phyloP scores from a whole-genome alignment of 2,797 vertebrate genomes.

The Choloepus didactylus region DNA sequence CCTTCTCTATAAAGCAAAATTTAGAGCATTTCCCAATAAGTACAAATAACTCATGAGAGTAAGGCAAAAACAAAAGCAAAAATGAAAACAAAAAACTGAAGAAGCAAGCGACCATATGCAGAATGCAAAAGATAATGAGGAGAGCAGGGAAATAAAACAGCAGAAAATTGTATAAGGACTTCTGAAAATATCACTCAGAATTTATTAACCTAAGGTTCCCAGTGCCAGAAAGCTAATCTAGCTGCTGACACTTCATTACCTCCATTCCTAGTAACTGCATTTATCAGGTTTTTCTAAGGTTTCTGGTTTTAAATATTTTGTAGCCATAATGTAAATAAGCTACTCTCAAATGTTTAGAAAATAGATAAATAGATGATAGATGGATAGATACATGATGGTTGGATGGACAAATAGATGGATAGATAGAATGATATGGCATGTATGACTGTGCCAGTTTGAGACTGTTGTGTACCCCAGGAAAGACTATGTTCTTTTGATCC shows the following conservation, averaged over 20 bases:
- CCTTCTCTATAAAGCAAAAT: constrained; percentile 63
- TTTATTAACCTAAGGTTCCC: constrained; percentile 18
- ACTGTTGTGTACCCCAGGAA: too few relatives aligned
- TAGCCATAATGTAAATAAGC: not conserved
- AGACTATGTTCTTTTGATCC: too few relatives aligned
- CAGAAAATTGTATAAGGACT: constrained; percentile 16
- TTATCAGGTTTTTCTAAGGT: constrained; percentile 22
- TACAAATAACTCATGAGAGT: constrained; percentile 18
- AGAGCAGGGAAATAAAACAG: constrained; percentile 37
- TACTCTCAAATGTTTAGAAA: too few relatives aligned
- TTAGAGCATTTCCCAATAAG: constrained; percentile 57
- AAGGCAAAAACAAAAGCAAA: constrained; percentile 45
- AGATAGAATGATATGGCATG: too few relatives aligned
- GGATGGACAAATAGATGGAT: too few relatives aligned
- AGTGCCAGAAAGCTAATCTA: constrained; percentile 27
- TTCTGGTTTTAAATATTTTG: constrained; percentile 60
- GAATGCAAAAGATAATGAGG: constrained; percentile 43
- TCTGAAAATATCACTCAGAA: constrained; percentile 34
- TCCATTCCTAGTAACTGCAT: constrained; percentile 7
- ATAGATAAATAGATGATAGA: too few relatives aligned
- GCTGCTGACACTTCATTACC: not conserved
- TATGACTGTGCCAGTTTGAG: too few relatives aligned
- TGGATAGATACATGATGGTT: too few relatives aligned
- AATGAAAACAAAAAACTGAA: not conserved
- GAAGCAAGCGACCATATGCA: not conserved